These are phyloP conservation scores for Bhutanitis thaidina DNA, from an alignment of 2,888 invertebrate species.

Conservation along the genomic window DNA sequence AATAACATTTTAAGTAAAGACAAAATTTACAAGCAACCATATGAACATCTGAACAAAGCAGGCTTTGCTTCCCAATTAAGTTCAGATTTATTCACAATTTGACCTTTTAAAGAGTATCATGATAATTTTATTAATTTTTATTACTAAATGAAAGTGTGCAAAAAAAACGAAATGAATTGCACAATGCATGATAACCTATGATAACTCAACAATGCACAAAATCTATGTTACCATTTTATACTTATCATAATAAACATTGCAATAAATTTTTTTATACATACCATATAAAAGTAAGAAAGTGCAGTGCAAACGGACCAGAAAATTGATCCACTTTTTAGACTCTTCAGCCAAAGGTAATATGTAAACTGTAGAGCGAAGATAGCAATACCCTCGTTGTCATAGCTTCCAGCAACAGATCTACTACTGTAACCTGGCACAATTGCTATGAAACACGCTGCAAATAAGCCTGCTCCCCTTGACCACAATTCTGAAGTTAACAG, in stretches of 20 bases:
- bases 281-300: slow-evolving; percentile 99
- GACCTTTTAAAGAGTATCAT: too few species aligned
- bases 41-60: too few species aligned
- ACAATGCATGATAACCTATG: too few species aligned
- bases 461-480: slow-evolving; percentile 97
- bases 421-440: slow-evolving; percentile 99
- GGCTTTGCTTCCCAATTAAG: too few species aligned
- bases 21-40: too few species aligned
- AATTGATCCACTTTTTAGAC: slow-evolving; percentile 98
- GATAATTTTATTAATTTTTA: too few species aligned
- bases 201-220: neutral
- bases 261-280: slow-evolving; percentile 52
- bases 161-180: too few species aligned
- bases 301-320: slow-evolving; percentile 98
- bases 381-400: slow-evolving; percentile 99
- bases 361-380: slow-evolving; percentile 99
- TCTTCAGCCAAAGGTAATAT: slow-evolving; percentile 98
- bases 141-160: too few species aligned
- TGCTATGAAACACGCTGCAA: slow-evolving; percentile 99
- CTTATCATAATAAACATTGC: too few species aligned
- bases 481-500: slow-evolving; percentile 98
- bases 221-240: too few species aligned
- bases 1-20: too few species aligned
- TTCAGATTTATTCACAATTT: too few species aligned
- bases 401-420: slow-evolving; percentile 98